Evolutionary conservation across 1,140 invertebrate species (phyloP).

Genomic region (Nasonia vitripennis): DNA sequence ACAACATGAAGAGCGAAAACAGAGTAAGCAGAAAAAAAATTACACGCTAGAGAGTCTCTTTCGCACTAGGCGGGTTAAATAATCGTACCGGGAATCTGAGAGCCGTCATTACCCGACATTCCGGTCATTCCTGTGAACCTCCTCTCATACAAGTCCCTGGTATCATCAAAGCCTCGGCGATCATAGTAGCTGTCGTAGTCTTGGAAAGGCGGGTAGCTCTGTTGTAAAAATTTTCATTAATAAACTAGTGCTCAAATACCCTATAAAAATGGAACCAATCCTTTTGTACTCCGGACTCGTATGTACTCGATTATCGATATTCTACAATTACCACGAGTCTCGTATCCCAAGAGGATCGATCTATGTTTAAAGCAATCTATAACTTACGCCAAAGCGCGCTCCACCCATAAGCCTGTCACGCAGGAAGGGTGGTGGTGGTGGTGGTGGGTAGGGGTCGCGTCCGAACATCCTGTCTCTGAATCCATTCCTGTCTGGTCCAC

Average conservation of each 20-base stretch:
- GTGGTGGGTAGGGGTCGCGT: constrained; percentile 88
- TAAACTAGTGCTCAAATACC: background rate
- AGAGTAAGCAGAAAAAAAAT: background rate
- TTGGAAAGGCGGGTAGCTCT: constrained; percentile 70
- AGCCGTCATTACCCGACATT: constrained; percentile 55
- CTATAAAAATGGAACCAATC: constrained; percentile 10
- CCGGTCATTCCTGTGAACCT: constrained; percentile 82
- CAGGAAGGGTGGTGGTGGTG: constrained; percentile 89
- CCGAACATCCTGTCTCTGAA: constrained; percentile 89
- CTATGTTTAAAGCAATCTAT: constrained; percentile 42
- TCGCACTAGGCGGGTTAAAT: background rate
- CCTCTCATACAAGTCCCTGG: constrained; percentile 85
- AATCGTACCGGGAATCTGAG: constrained; percentile 40
- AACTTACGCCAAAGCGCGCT: constrained; percentile 83
- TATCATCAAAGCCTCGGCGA: constrained; percentile 82
- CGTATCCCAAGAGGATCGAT: constrained; percentile 36
- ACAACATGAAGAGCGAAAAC: background rate
- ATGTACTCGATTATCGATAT: too few relatives aligned
- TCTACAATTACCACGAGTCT: too few relatives aligned
- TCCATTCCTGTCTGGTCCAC: constrained; percentile 82
- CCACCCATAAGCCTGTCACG: constrained; percentile 90
- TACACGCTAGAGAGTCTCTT: background rate
- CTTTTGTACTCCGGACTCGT: background rate
- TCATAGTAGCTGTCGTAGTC: constrained; percentile 90
- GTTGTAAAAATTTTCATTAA: constrained; percentile 39